These are phyloP conservation scores for Venustaconcha ellipsiformis DNA, from an alignment of 1,140 invertebrate genomes.

Conservation along the genomic window DNA sequence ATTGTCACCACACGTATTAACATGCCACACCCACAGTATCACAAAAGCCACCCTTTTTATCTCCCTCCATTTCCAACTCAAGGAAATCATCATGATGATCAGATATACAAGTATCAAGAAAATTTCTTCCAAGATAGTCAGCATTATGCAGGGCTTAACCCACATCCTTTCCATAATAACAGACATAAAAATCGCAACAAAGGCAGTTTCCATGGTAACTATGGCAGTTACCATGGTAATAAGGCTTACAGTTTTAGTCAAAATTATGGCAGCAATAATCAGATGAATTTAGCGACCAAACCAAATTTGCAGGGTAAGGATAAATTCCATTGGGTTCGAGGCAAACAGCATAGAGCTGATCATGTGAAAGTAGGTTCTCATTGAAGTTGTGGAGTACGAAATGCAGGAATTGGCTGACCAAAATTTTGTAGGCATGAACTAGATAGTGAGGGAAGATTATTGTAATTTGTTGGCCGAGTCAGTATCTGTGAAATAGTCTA, in stretches of 20 bases:
- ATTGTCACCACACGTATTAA: conserved; percentile 42
- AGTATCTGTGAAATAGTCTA: too few species aligned
- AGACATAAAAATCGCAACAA: neutral
- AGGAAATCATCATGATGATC: conserved; percentile 10
- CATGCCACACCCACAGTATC: conserved; percentile 30
- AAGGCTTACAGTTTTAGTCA: conserved; percentile 13
- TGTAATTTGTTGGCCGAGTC: too few species aligned
- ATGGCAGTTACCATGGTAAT: conserved; percentile 5
- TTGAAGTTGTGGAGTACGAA: too few species aligned
- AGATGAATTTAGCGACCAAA: conserved; percentile 12
- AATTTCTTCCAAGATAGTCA: conserved; percentile 38
- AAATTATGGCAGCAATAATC: conserved; percentile 4
- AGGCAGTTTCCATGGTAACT: conserved; percentile 6
- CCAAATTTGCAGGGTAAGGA: conserved; percentile 22
- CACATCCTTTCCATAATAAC: conserved; percentile 30
- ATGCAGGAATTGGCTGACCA: too few species aligned
- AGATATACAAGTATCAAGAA: conserved; percentile 40
- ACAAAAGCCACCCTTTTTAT: conserved; percentile 21
- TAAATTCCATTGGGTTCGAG: conserved; percentile 20
- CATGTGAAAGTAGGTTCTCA: too few species aligned
- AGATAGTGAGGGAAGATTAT: too few species aligned
- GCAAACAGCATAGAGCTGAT: conserved; percentile 1
- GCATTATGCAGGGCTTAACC: conserved; percentile 10
- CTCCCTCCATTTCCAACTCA: conserved; percentile 13
- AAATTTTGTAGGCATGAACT: too few species aligned